These are phyloP conservation scores for Tupiocoris notatus DNA, from an alignment of 2,888 invertebrate genomes.

Conservation along the genomic window DNA sequence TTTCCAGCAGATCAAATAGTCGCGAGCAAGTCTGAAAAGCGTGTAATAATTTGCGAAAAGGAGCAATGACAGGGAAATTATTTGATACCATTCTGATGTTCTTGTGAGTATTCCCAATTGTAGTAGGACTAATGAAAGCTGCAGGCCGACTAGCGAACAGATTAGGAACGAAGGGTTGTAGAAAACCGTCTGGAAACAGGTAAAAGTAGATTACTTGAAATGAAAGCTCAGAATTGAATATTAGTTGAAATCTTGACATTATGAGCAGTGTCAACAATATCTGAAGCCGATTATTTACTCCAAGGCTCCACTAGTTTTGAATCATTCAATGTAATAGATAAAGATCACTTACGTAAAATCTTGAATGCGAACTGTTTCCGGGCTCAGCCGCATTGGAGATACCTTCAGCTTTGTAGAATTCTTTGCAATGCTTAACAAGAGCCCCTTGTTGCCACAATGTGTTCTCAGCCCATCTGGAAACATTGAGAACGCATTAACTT, in stretches of 20 bases:
- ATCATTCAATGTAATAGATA: too few species aligned
- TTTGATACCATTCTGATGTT: conserved; percentile 87
- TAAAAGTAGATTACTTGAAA: too few species aligned
- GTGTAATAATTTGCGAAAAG: conserved; percentile 89
- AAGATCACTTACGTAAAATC: conserved; percentile 91
- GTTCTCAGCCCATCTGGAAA: conserved; percentile 58
- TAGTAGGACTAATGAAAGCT: conserved; percentile 67
- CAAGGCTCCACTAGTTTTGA: too few species aligned
- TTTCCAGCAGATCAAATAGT: conserved; percentile 80
- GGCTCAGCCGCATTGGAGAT: conserved; percentile 85
- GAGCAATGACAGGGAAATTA: conserved; percentile 79
- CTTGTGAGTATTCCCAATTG: conserved; percentile 78
- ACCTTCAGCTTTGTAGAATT: conserved; percentile 72
- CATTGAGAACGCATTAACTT: too few species aligned
- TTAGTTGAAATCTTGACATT: too few species aligned
- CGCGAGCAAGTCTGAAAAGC: conserved; percentile 82
- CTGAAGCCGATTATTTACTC: too few species aligned
- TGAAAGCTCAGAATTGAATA: too few species aligned
- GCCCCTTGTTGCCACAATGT: conserved; percentile 75
- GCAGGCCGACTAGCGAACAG: conserved; percentile 70
- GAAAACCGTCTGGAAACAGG: conserved; percentile 72
- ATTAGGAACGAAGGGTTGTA: conserved; percentile 78
- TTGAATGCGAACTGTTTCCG: conserved; percentile 71
- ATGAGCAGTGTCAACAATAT: too few species aligned
- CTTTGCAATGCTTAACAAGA: conserved; percentile 69